Base-by-base conservation (phyloP, 2,113 vertebrate genomes). In the Silurus asotus region DNA sequence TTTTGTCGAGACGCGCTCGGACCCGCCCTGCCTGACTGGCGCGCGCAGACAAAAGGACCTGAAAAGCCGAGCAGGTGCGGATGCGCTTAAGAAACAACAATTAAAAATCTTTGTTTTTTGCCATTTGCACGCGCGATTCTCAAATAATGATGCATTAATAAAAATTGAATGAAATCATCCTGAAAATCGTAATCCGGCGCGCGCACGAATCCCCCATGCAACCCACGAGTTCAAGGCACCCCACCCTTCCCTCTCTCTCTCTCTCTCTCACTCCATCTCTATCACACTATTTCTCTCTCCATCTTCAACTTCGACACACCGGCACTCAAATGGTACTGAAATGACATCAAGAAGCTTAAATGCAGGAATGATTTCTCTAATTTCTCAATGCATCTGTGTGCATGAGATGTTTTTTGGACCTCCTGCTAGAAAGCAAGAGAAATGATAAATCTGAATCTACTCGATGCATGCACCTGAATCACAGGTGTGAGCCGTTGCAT, bases 171-270 rank as follows among this genome's bases (percentile, higher is more conserved):
- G 37, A 61, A 80, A 45, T 45, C 28, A 3, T 2, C 9, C 8
- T 82, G 6, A 20, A 67, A 67, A 19, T 13, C 81, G 48, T 1
- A 55, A 82, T n/a, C 4, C 81, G 5, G 37, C 81, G 81, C 7
- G 25, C 67, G 72, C 61, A 85, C 76, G 51, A 56, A 55, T 53
- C 58, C 23, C 59, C 81, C 76, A 85, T 82, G 83, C 87, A 85
- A 64, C 76, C 87, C 82, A 87, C 79, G 72, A 88, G 84, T 89
- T 82, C 48, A 76, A 61, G 55, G 62, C 76, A 89, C 89, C 89
- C 87, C 89, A 87, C 89, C 91, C 88, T 88, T 83, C 89, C 91
- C 88, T 88, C 81, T 87, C 84, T 90, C 48, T 87, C 55, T 17
- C 14, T 8, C 20, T 10, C 88, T 59, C 64, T 7, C 10, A 4